Percentiles rank a stretch among this genome's conserved stretches.
phyloP scores from a whole-genome alignment of 2,888 invertebrate species.

The Melieria crassipennis region DNA sequence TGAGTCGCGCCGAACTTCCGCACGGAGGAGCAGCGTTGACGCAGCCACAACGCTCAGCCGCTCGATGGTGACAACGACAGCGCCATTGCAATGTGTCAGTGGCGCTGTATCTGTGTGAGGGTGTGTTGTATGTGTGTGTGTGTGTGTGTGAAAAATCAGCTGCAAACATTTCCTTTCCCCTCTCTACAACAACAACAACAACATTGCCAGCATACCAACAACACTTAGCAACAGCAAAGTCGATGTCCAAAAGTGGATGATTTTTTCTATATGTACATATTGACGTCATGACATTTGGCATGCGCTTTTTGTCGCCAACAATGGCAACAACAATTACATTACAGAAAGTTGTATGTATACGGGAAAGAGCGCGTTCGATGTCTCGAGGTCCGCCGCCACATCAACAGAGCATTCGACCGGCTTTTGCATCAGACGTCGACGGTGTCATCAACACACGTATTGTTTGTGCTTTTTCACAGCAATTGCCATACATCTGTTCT shows the following conservation, averaged over 20 bases:
- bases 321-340: not conserved
- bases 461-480: too few species aligned
- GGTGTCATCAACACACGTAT: too few species aligned
- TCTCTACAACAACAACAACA: not conserved
- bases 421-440: too few species aligned
- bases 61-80: not conserved
- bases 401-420: too few species aligned
- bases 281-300: constrained; percentile 49
- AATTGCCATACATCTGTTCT: too few species aligned
- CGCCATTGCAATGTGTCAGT: not conserved
- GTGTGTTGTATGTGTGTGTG: too few species aligned
- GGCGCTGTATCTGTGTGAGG: too few species aligned
- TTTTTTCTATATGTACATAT: constrained; percentile 43
- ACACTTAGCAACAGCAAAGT: not conserved
- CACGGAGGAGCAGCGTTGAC: constrained; percentile 15
- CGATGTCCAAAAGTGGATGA: not conserved
- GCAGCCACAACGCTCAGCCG: not conserved
- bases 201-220: not conserved
- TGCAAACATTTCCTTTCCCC: not conserved
- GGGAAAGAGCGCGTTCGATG: too few species aligned
- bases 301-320: constrained; percentile 27
- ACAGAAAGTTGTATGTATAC: not conserved
- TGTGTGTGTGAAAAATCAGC: constrained; percentile 29
- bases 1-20: constrained; percentile 26
- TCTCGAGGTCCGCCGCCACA: too few species aligned